Evolutionary conservation across 2,888 invertebrate species (phyloP).

Genomic region (Nemurella pictetii): DNA sequence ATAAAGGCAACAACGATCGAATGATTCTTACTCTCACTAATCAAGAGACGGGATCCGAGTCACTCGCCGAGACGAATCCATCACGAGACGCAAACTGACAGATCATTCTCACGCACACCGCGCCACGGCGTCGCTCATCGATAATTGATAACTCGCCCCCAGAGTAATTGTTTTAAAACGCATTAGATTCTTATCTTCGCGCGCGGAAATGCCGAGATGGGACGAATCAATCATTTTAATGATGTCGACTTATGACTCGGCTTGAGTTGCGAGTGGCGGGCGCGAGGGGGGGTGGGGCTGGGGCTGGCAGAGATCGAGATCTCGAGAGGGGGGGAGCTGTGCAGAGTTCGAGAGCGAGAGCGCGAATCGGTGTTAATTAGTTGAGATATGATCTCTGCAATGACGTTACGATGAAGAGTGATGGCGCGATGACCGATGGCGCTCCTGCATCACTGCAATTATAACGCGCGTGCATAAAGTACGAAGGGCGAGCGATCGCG

Average conservation of each 20-base stretch:
- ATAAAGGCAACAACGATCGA: no score
- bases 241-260: neutral
- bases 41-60: no score
- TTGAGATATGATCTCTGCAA: constrained; percentile 29
- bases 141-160: neutral
- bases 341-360: neutral
- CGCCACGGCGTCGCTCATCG: neutral
- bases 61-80: neutral
- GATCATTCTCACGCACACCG: neutral
- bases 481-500: neutral
- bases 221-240: neutral
- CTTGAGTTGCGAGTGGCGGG: neutral
- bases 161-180: neutral
- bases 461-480: neutral
- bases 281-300: constrained; percentile 8
- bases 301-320: neutral
- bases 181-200: neutral
- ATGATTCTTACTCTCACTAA: no score
- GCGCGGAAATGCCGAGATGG: neutral
- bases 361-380: constrained; percentile 31
- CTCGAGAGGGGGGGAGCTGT: neutral
- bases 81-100: neutral
- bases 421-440: constrained; percentile 26
- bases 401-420: constrained; percentile 38
- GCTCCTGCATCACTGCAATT: neutral